Percentiles rank a stretch among this genome's conserved stretches.
phyloP scores from a whole-genome alignment of 1,140 invertebrate genomes.

The Achroia grisella region DNA sequence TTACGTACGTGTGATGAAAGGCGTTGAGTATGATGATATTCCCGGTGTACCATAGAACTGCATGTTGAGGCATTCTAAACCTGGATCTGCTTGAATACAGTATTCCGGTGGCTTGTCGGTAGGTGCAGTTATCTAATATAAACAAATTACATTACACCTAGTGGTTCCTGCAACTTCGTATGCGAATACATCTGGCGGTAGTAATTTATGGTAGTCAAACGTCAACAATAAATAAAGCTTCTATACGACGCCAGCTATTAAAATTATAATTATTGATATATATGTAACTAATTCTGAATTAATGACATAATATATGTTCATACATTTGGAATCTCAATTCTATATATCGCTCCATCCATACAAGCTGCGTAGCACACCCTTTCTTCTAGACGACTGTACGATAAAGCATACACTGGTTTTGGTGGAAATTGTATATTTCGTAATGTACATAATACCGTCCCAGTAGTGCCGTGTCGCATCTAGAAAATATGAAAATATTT shows the following conservation, averaged over 20 bases:
- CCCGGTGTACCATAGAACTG: conserved; percentile 53
- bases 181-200: too few relatives aligned
- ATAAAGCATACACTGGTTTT: conserved; percentile 48
- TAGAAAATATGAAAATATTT: conserved; percentile 9
- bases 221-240: too few relatives aligned
- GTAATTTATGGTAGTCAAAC: neutral
- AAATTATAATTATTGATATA: too few relatives aligned
- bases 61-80: conserved; percentile 43
- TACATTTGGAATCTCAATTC: conserved; percentile 59
- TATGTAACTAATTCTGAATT: too few relatives aligned
- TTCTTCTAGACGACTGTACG: conserved; percentile 46
- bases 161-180: too few relatives aligned
- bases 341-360: conserved; percentile 49
- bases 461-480: conserved; percentile 61
- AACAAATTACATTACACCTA: too few relatives aligned
- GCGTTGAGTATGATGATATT: conserved; percentile 33
- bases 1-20: conserved; percentile 47
- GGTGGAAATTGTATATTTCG: conserved; percentile 60
- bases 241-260: too few relatives aligned
- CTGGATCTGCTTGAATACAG: conserved; percentile 50
- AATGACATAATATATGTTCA: neutral
- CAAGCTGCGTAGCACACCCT: conserved; percentile 58
- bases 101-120: conserved; percentile 28
- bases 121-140: conserved; percentile 25
- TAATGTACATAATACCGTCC: conserved; percentile 46